Base-by-base conservation (phyloP, 2,888 invertebrate species). In the Drosophila imparisetae region DNA sequence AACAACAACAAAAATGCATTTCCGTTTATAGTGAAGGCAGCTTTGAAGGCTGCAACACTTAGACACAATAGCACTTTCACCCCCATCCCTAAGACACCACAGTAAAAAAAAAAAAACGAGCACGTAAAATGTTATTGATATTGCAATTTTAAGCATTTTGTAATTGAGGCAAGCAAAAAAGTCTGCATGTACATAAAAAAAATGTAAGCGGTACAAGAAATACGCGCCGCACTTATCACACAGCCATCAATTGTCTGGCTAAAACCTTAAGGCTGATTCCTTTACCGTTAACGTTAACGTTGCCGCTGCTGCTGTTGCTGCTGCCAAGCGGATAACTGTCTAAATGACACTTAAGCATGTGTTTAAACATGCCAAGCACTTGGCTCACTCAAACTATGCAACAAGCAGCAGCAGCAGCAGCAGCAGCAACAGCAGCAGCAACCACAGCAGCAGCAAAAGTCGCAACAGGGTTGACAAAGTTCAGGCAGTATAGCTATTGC, bases 121-220 rank as follows among this genome's bases (percentile, higher is more conserved):
- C 53, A 70, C 80, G 70, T 90, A 72, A 90, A 91, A 82, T 87
- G 87, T 91, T 92, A 91, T 92, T 91, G 91, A 91, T 91, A 91
- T 91, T 91, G 82, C 90, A 91, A 86, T 91, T 91, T 84, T 86
- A 78, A 72, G 58, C 64, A 70, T 88, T 80, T 90, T 90, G 89
- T 85, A 90, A 85, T 85, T 85, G 90, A 75, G 48, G 83, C 72
- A 66, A 69, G 34, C 30, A 40, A 11, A 42, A 32, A 34, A 36
- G n/a, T 30, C 7, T 27, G 18, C 49, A 49, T 18, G 10, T 49
- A 49, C 18, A 49, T 18, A 27, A 36, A 49, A 48, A 48, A 66
- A 74, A 60, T 72, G 53, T 58, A 30, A 57, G 30, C 49, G 50
- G 29, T 42, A 24, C 11, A 62, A 72, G 66, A 64, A 67, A 60